Evolutionary conservation across 2,888 invertebrate species (phyloP).

Genomic region (Agrotis clavis): DNA sequence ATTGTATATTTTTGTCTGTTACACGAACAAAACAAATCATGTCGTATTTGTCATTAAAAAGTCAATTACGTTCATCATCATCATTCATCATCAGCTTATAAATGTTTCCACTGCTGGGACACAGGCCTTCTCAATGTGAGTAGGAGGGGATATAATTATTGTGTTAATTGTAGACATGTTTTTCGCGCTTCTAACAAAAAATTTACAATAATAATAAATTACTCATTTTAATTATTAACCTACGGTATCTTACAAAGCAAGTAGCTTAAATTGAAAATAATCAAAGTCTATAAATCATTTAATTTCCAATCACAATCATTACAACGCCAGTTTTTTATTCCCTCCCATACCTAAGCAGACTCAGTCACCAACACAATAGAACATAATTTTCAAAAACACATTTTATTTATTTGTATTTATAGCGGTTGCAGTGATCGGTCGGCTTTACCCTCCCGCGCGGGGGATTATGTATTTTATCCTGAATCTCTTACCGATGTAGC

Average conservation of each 20-base stretch:
- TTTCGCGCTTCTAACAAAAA: too few relatives aligned
- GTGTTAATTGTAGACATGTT: too few relatives aligned
- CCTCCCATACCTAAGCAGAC: not conserved
- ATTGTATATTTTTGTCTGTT: not conserved
- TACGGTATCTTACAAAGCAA: not conserved
- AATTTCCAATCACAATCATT: not conserved
- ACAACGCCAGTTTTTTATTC: not conserved
- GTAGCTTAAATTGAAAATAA: not conserved
- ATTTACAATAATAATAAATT: not conserved
- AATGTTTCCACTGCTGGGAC: too few relatives aligned
- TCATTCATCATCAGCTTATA: too few relatives aligned
- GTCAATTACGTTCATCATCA: too few relatives aligned
- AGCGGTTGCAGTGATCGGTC: constrained; percentile 58
- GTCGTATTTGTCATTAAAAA: too few relatives aligned
- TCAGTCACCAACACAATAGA: constrained; percentile 34
- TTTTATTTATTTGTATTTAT: constrained; percentile 59
- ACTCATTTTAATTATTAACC: not conserved
- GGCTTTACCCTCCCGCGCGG: constrained; percentile 65
- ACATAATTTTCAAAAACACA: constrained; percentile 48
- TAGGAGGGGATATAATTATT: too few relatives aligned
- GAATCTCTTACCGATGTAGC: constrained; percentile 88
- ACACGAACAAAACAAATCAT: too few relatives aligned
- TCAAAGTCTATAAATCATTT: not conserved
- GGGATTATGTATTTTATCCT: constrained; percentile 88
- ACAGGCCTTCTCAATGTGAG: too few relatives aligned